phyloP scores from a whole-genome alignment of 2,797 vertebrate genomes.

The Labeo calbasu region DNA sequence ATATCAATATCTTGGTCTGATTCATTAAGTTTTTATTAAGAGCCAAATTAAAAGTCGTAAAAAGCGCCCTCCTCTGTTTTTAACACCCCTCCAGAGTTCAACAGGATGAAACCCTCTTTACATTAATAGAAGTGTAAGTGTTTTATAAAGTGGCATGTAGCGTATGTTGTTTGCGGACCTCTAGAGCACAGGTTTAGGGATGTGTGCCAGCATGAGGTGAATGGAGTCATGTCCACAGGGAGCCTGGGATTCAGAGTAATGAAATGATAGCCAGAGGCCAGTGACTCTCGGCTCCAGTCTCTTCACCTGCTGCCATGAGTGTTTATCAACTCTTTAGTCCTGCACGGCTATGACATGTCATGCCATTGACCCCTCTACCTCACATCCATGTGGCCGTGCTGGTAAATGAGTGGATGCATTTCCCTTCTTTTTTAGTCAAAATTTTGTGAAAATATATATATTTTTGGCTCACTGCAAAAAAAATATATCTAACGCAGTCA shows the following conservation, averaged over 20 bases:
- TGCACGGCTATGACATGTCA: conserved; percentile 39
- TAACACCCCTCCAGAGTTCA: background rate
- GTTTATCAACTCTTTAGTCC: conserved; percentile 34
- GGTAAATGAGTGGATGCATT: background rate
- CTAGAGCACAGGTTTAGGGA: conserved; percentile 20
- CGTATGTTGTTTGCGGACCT: conserved; percentile 17
- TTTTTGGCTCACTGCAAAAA: background rate
- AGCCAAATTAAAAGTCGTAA: conserved; percentile 1
- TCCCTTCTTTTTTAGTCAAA: background rate
- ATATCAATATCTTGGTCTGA: conserved; percentile 8
- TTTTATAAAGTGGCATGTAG: background rate
- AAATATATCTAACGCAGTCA: background rate
- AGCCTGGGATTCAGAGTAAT: conserved; percentile 40
- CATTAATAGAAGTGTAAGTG: background rate
- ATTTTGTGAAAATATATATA: background rate
- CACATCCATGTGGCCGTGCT: background rate
- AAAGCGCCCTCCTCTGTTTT: background rate
- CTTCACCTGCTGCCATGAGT: conserved; percentile 44
- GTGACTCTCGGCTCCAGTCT: conserved; percentile 38
- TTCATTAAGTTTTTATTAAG: background rate
- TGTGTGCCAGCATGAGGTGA: conserved; percentile 41
- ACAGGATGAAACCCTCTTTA: background rate
- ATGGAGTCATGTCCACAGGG: conserved; percentile 21
- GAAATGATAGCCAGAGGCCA: conserved; percentile 41
- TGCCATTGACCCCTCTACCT: conserved; percentile 25